Evolutionary conservation across 2,888 invertebrate species (phyloP).

Genomic region (Eurytoma adleriae): DNA sequence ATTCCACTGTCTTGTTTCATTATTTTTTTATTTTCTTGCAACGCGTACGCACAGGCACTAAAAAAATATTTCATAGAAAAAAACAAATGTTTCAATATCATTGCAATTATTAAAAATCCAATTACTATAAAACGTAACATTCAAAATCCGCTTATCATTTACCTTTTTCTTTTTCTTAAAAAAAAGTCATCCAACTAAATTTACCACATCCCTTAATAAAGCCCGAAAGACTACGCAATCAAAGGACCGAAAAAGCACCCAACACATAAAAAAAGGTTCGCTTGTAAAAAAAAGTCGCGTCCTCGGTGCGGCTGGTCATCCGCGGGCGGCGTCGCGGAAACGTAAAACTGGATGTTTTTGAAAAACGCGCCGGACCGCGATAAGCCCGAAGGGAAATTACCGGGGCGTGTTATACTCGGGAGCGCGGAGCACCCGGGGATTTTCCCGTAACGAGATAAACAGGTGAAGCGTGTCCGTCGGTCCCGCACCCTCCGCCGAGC

Average conservation of each 20-base stretch:
- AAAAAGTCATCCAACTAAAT: no score
- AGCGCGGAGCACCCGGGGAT: constrained; percentile 29
- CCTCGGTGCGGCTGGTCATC: background rate
- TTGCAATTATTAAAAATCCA: no score
- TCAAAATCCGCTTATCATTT: background rate
- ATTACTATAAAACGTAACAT: no score
- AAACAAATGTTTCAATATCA: no score
- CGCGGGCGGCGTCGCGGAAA: background rate
- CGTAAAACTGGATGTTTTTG: background rate
- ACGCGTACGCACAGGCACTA: background rate
- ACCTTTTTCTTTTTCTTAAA: no score
- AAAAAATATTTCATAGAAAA: background rate
- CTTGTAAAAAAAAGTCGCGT: background rate
- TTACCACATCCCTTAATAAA: no score
- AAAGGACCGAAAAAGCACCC: no score
- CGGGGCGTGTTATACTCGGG: background rate
- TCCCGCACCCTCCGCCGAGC: background rate
- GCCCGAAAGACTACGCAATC: no score
- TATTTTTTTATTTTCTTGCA: no score
- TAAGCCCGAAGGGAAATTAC: constrained; percentile 45
- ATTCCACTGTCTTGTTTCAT: no score
- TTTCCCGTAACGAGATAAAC: constrained; percentile 45
- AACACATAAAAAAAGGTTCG: no score
- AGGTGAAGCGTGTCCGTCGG: constrained; percentile 21
- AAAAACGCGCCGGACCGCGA: background rate